Percentiles rank a stretch among this genome's conserved stretches.
These are phyloP conservation scores for Drosophila buzzatii DNA, from an alignment of 2,888 invertebrate genomes.

Conservation along the genomic window DNA sequence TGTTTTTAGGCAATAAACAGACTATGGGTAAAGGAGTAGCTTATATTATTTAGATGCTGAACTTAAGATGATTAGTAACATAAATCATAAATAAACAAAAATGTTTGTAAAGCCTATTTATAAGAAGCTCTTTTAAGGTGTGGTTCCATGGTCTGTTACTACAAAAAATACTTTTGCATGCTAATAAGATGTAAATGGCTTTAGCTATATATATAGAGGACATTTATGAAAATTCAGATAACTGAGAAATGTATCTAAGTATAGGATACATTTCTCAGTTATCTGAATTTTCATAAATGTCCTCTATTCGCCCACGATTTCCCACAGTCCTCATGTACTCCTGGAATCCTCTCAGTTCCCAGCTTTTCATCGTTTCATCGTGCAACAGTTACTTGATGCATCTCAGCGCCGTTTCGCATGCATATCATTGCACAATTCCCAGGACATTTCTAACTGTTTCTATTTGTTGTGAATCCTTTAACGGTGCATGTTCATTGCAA, in stretches of 20 bases:
- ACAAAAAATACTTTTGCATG: no score
- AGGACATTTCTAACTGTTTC: slow-evolving; percentile 37
- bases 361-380: neutral
- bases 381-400: slow-evolving; percentile 28
- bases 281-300: no score
- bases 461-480: slow-evolving; percentile 46
- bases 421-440: slow-evolving; percentile 36
- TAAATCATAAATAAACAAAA: neutral
- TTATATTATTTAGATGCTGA: no score
- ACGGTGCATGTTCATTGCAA: slow-evolving; percentile 57
- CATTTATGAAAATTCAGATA: no score
- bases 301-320: slow-evolving; percentile 8
- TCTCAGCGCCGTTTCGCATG: slow-evolving; percentile 39
- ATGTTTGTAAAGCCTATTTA: neutral
- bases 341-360: neutral
- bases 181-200: no score
- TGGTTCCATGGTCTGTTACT: no score
- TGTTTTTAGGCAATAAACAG: neutral
- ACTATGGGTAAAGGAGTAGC: neutral
- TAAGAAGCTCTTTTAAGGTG: neutral
- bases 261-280: neutral
- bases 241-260: no score
- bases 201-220: no score
- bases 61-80: no score
- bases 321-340: slow-evolving; percentile 26